Evolutionary conservation across 2,113 vertebrate species (phyloP), one percentile per base, ranked within the genome.

Genomic region (Burhinus bistriatus): DNA sequence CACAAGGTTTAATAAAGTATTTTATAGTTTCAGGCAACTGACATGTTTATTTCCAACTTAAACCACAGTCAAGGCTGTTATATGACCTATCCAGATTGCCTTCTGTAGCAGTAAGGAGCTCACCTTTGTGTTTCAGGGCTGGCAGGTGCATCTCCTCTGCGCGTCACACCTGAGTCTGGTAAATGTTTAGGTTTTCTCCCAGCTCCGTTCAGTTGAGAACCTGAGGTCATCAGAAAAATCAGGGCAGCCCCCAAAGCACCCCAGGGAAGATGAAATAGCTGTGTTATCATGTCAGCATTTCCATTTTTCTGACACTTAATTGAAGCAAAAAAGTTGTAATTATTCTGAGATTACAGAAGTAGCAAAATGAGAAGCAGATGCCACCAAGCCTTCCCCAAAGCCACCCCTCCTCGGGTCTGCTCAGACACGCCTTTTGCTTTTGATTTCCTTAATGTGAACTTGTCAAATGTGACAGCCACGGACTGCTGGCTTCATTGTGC

Each of bases 51-150:
- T 81, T 32, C 23, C 47, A 47, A 9, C 32, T 49, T 55, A 80
- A 59, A 38, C 49, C 40, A 22, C n/a, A 65, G 69, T 23, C 44
- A 4, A 4, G n/a, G 49, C 2, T 30, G 42, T 20, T 75, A 26
- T 0, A 32, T 0, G 4, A 2, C 72, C 59, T 51, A 8, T 5
- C 55, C 55, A 12, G 5, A 13, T 34, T 51, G 1, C 69, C 57
- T 8, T 7, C 62, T 29, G 85, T 66, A 38, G 62, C 21, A 19
- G 20, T 12, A 52, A 70, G 81, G 68, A 83, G 65, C 64, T 92
- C 59, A 9, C 21, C 36, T 3, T 6, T 4, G 23, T 11, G 36
- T 49, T 57, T 20, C 36, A n/a, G 54, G 73, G 4, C 42, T 49
- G 81, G 29, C 82, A 66, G 69, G 32, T 11, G 6, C 51, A 29